Evolutionary conservation across 1,140 invertebrate genomes (phyloP).

Genomic region (Drosophila tristis): DNA sequence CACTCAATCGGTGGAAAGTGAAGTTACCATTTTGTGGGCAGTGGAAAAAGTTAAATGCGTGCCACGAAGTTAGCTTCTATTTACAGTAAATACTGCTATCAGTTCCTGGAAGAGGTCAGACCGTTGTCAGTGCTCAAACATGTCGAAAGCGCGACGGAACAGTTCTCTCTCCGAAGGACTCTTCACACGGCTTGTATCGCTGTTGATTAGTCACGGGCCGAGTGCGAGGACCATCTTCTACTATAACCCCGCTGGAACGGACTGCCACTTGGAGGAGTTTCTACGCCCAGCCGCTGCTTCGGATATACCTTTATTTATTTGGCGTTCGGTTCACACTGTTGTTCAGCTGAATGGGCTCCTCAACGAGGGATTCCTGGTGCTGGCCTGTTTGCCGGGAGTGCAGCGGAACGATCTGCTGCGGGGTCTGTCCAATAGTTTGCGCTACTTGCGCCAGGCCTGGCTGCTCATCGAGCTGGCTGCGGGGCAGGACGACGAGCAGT

Average conservation of each 20-base stretch:
- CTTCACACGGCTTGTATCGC: constrained; percentile 3
- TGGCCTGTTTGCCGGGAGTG: constrained; percentile 46
- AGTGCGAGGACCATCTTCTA: constrained; percentile 14
- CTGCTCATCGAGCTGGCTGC: constrained; percentile 45
- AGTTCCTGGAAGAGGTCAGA: background rate
- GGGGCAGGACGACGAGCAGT: constrained; percentile 1
- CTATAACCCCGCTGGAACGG: constrained; percentile 2
- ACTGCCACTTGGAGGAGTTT: background rate
- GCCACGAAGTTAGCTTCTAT: no score
- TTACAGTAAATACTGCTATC: background rate
- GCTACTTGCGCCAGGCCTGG: constrained; percentile 40
- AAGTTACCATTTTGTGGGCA: background rate
- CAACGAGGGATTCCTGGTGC: constrained; percentile 24
- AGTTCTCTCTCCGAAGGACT: background rate
- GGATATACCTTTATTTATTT: constrained; percentile 18
- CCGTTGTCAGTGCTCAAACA: constrained; percentile 1
- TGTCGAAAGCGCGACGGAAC: constrained; percentile 7
- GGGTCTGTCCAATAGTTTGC: constrained; percentile 17
- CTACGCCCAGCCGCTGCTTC: no score
- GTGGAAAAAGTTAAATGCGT: background rate
- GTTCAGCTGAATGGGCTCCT: constrained; percentile 17
- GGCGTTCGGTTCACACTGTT: constrained; percentile 16
- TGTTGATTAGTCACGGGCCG: constrained; percentile 8
- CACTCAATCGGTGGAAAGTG: no score
- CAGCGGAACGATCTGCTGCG: constrained; percentile 31